Base-by-base conservation (phyloP, 2,113 vertebrate species). In the Pluvialis apricaria region DNA sequence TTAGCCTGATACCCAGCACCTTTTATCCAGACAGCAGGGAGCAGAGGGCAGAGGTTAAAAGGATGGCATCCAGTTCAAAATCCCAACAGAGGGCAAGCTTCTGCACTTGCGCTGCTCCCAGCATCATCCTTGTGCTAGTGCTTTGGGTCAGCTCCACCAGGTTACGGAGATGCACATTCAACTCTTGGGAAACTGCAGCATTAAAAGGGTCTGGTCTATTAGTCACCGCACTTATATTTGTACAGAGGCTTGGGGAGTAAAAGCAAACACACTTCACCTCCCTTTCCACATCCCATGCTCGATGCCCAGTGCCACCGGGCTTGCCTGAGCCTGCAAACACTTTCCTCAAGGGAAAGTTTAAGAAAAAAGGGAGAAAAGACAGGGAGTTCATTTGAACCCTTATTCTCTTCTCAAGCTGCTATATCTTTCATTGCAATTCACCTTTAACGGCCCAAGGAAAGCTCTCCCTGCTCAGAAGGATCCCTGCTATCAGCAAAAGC, bases 61-160 rank as follows among this genome's bases (percentile, higher is more conserved):
- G 24, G 9, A 89, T 2, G 5, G 44, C 15, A 85, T 28, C 15
- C 21, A 13, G 13, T 36, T 65, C 22, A 83, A 73, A 92, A 83
- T n/a, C 24, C 8, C 36, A 45, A 29, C 7, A 44, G 57, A 75
- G 18, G 5, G 4, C 18, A 69, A 45, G 38, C 31, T 73, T 47
- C 47, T 38, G 51, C 55, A 55, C 15, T 51, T 66, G 42, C 3
- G 3, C 36, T 54, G 22, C 54, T 61, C 66, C 21, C 28, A 79
- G 17, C 3, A 0, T 28, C 4, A 1, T 11, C 31, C 40, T 24
- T 3, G 1, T 44, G 20, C n/a, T 0, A 62, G 32, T 2, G 19
- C 52, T 78, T 40, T 8, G 2, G 49, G 38, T 24, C 11, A 2
- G 44, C 62, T 83, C 26, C 26, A 42, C 17, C 0, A 0, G 72